Percentiles rank a stretch among this genome's conserved stretches.
Evolutionary conservation across 2,888 invertebrate genomes (phyloP).

Genomic region (Diadegma fenestrale): DNA sequence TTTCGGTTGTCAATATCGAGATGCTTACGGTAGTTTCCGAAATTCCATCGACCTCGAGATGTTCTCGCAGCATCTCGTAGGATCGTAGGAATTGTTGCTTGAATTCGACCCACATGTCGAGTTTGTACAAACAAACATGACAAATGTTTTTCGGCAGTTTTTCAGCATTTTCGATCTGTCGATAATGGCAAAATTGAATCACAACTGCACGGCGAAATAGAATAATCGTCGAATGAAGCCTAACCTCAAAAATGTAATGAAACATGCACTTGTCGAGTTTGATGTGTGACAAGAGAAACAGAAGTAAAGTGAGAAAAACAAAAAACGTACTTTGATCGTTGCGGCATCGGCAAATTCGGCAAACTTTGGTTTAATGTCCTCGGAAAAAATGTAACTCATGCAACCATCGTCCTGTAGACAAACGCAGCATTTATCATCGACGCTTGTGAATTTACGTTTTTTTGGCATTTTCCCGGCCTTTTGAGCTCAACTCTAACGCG

Average conservation of each 20-base stretch:
- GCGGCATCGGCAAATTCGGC: slow-evolving; percentile 79
- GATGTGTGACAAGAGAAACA: not conserved
- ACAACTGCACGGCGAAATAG: not conserved
- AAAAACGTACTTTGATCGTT: slow-evolving; percentile 78
- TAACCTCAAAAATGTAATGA: slow-evolving; percentile 50
- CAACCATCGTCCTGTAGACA: slow-evolving; percentile 78
- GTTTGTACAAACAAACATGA: slow-evolving; percentile 82
- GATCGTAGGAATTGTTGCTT: slow-evolving; percentile 80
- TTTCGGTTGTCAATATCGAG: not conserved
- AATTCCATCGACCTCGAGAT: slow-evolving; percentile 71
- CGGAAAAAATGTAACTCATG: slow-evolving; percentile 78
- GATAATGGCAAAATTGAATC: not conserved
- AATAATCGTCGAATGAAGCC: slow-evolving; percentile 16
- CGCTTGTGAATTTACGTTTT: slow-evolving; percentile 76
- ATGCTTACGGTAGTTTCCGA: slow-evolving; percentile 71
- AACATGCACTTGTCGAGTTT: not conserved
- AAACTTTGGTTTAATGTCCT: slow-evolving; percentile 75
- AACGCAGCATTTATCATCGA: slow-evolving; percentile 79
- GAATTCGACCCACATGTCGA: slow-evolving; percentile 82
- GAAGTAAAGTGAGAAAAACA: not conserved
- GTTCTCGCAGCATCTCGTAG: slow-evolving; percentile 75
- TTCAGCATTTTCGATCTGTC: slow-evolving; percentile 78
- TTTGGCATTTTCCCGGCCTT: slow-evolving; percentile 75
- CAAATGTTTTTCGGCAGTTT: slow-evolving; percentile 80
- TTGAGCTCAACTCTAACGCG: slow-evolving; percentile 21